Evolutionary conservation across 37 sponge, comb jelly and placozoan species (phyloP), one percentile per base, ranked within the genome.

Genomic region (Theonella swinhoei): DNA sequence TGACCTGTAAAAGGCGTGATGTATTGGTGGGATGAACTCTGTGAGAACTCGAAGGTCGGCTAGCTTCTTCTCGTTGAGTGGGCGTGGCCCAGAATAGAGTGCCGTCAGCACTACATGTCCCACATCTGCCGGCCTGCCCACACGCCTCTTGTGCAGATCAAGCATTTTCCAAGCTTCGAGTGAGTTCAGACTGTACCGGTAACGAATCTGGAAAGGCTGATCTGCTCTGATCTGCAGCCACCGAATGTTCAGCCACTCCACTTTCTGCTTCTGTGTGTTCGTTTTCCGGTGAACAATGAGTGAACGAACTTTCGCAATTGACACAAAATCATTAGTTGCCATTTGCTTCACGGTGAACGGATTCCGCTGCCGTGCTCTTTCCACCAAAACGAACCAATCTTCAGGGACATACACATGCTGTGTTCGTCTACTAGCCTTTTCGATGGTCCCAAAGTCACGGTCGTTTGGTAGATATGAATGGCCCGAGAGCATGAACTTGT

Each of bases 401-500:
- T 63, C 70, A 47, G 85, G 85, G 23, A 76, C 69, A 68, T 76
- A 84, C 29, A 84, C 38, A 19, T 76, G 64, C 2, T 4, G 22
- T 23, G 65, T 24, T 20, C 36, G 25, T 60, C 75, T 33, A 25
- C 38, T 83, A 8, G 75, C 83, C 4, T 65, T 63, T 42, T 83
- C 83, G 39, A 83, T 73, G 23, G 64, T 61, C 1, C 85, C 77
- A 64, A 79, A 79, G 65, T 79, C 80, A 17, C 80, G 19, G 23
- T 84, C 85, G 76, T 75, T 84, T 2, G 85, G 85, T 5, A 76
- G 70, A 34, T 84, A 84, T 1, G 85, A 76, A 40, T 84, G 85
- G 30, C 85, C 85, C 5, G 24, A 19, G 23, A 66, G 19, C 85
- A 84, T 76, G 47, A 84, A 84, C 36, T 84, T 84, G 3, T 84